Conservation (phyloP, 2,797 vertebrate species). For the Sebastes ruberrimus region DNA sequence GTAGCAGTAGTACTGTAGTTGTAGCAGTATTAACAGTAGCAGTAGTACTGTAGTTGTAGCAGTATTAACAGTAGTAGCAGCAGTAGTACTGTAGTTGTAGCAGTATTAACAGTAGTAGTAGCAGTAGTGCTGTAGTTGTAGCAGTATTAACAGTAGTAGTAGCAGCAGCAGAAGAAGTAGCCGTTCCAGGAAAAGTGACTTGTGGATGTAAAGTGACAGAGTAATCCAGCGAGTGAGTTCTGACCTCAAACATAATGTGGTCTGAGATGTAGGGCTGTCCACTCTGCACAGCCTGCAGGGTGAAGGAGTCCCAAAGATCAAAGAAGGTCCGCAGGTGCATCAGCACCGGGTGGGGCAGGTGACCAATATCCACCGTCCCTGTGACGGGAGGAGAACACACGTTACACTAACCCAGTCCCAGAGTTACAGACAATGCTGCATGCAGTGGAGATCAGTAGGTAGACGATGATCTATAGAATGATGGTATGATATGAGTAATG, state of each 20-base stretch:
- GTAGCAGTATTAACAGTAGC: too few species aligned
- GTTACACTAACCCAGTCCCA: not conserved
- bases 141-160: too few species aligned
- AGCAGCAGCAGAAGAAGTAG: not conserved
- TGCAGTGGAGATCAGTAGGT: not conserved
- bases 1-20: too few species aligned
- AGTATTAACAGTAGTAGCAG: too few species aligned
- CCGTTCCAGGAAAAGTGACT: too few species aligned
- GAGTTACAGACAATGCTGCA: not conserved
- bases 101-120: too few species aligned
- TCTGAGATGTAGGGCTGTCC: conserved; percentile 89
- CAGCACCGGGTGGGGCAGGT: conserved; percentile 90
- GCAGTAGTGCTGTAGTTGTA: too few species aligned
- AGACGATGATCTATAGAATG: not conserved
- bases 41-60: too few species aligned
- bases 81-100: too few species aligned
- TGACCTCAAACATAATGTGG: conserved; percentile 83
- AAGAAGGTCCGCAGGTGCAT: conserved; percentile 93
- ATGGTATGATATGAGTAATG: not conserved
- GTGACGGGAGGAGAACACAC: conserved; percentile 2
- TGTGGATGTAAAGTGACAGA: not conserved
- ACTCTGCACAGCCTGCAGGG: conserved; percentile 86
- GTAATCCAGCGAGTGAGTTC: not conserved
- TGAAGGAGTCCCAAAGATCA: conserved; percentile 89
- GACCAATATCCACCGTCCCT: conserved; percentile 90